Conservation (phyloP, 2,797 vertebrate genomes). For the Picus viridis region DNA sequence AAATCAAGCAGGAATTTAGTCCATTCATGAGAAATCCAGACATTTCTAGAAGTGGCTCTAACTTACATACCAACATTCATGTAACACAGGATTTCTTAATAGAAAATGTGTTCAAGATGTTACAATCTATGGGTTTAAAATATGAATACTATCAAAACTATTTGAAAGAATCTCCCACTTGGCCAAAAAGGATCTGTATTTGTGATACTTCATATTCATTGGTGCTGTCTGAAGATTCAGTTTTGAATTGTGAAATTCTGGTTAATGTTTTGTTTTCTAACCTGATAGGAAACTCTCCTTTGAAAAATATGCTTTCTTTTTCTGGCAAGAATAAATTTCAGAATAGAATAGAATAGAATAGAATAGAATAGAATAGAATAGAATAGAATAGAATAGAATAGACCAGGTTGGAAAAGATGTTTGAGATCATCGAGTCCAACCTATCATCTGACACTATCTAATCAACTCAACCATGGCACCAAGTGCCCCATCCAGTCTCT, state of each 20-base stretch:
- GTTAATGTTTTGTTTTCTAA: background rate
- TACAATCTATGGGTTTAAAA: background rate
- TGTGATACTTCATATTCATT: background rate
- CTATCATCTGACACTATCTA: too few relatives aligned
- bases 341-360: too few relatives aligned
- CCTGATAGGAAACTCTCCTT: background rate
- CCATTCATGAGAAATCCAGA: background rate
- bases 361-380: too few relatives aligned
- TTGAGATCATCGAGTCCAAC: too few relatives aligned
- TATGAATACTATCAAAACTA: background rate
- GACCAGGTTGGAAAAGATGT: too few relatives aligned
- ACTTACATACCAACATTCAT: background rate
- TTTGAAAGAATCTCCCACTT: background rate
- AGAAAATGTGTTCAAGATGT: background rate
- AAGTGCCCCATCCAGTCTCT: too few relatives aligned
- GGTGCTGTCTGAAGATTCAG: background rate
- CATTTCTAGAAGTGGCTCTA: background rate
- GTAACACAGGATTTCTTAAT: background rate
- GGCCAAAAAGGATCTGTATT: background rate
- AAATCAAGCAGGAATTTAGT: background rate
- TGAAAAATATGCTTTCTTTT: background rate
- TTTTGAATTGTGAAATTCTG: background rate
- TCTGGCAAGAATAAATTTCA: background rate
- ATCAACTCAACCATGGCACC: too few relatives aligned
- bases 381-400: too few relatives aligned